Conservation (phyloP, 1,140 invertebrate species). For the Oppia nitens region DNA sequence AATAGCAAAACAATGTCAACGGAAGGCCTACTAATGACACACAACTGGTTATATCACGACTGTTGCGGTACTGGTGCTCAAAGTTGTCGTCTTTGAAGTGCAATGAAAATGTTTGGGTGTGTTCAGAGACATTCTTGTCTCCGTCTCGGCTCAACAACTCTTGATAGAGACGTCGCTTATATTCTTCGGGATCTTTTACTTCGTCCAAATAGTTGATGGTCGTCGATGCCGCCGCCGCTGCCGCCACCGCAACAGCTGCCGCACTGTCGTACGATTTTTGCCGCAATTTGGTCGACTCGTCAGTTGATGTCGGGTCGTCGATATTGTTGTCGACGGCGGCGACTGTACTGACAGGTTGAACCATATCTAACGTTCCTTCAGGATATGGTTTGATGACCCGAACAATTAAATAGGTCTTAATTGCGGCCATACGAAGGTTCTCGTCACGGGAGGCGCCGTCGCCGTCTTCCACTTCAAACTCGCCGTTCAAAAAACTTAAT, state of each 20-base stretch:
- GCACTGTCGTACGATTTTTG: neutral
- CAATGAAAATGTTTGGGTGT: conserved; percentile 22
- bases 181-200: conserved; percentile 44
- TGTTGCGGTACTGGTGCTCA: conserved; percentile 21
- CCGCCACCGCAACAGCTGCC: neutral
- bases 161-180: conserved; percentile 51
- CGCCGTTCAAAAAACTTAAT: conserved; percentile 65
- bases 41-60: conserved; percentile 22
- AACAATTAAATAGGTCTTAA: conserved; percentile 81
- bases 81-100: conserved; percentile 23
- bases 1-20: conserved; percentile 21
- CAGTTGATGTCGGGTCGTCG: neutral
- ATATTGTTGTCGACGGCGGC: neutral
- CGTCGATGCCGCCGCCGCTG: neutral
- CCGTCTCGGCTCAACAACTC: conserved; percentile 64
- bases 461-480: conserved; percentile 60
- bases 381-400: conserved; percentile 54
- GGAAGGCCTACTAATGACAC: conserved; percentile 22
- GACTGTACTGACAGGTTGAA: neutral
- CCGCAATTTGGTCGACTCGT: too few species aligned
- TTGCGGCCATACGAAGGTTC: conserved; percentile 60
- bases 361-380: conserved; percentile 26
- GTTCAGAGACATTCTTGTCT: conserved; percentile 15
- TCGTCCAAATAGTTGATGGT: conserved; percentile 1
- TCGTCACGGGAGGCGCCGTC: conserved; percentile 74